Conservation (phyloP, 2,888 invertebrate species). For the Dicyrtoma fusca region DNA sequence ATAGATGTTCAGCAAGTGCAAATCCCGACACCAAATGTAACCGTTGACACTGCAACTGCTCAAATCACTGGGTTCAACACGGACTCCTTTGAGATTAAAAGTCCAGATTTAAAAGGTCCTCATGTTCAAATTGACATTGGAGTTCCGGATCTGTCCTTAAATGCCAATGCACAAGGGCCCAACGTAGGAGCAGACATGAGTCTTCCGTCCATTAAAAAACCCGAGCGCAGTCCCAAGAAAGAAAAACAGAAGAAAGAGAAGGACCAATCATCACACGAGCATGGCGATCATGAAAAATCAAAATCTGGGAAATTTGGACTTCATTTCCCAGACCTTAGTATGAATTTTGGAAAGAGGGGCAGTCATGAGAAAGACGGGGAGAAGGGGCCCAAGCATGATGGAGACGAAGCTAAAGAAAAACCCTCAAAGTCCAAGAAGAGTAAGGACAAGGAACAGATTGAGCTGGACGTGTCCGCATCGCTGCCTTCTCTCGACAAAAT, state of each 20-base stretch:
- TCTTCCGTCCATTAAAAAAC: constrained; percentile 23
- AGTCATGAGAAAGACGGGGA: constrained; percentile 28
- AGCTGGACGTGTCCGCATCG: neutral
- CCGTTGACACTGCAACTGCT: constrained; percentile 2
- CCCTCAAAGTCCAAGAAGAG: neutral
- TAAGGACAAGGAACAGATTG: constrained; percentile 35
- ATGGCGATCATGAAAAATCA: constrained; percentile 35
- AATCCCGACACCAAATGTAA: constrained; percentile 31
- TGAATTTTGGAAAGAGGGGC: constrained; percentile 46
- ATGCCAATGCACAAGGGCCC: constrained; percentile 18
- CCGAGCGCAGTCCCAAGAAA: constrained; percentile 29
- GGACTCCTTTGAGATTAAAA: too few species aligned
- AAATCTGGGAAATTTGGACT: constrained; percentile 57
- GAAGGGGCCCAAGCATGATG: constrained; percentile 17
- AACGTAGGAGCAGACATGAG: constrained; percentile 15
- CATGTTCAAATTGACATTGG: constrained; percentile 39
- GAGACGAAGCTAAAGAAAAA: constrained; percentile 18
- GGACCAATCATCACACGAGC: constrained; percentile 25
- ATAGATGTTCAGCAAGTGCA: constrained; percentile 46
- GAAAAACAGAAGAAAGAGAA: constrained; percentile 11
- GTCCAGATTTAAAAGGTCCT: constrained; percentile 8
- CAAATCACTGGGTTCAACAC: neutral
- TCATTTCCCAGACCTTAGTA: constrained; percentile 57
- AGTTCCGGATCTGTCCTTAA: constrained; percentile 33
- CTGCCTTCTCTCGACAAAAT: neutral